phyloP scores from a whole-genome alignment of 1,140 invertebrate species.

The Acyrthosiphon pisum region DNA sequence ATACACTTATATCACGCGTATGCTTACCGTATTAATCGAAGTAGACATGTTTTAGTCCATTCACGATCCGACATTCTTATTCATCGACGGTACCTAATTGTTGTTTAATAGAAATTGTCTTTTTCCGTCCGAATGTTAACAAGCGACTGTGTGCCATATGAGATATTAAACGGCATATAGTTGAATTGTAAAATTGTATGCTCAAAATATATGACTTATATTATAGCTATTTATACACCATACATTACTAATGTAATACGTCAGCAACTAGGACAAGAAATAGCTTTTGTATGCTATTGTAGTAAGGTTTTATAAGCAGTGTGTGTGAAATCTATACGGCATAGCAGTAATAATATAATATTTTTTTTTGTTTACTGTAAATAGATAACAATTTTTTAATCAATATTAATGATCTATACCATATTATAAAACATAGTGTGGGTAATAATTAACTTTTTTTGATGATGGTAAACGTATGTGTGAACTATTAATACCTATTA shows the following conservation, averaged over 20 bases:
- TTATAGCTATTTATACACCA: not conserved
- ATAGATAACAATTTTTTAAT: not conserved
- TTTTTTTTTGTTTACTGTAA: not conserved
- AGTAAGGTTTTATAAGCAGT: not conserved
- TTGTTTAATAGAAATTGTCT: not conserved
- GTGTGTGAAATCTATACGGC: not conserved
- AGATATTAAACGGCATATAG: not conserved
- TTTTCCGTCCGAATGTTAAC: slow-evolving; percentile 5
- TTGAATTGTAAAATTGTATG: slow-evolving; percentile 1
- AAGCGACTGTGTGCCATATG: not conserved
- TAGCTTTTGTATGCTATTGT: not conserved
- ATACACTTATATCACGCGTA: not conserved
- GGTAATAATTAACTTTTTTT: not conserved
- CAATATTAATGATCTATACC: not conserved
- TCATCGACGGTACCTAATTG: not conserved
- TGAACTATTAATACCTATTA: not conserved
- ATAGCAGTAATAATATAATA: not conserved
- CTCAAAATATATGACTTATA: not conserved
- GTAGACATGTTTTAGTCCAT: slow-evolving; percentile 1
- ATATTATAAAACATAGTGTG: not conserved
- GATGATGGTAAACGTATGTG: not conserved
- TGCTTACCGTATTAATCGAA: not conserved
- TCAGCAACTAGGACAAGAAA: not conserved
- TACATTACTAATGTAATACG: not conserved
- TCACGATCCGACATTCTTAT: slow-evolving; percentile 6